A percentile compares a stretch with the other conserved stretches of the same genome.
phyloP scores from a whole-genome alignment of 2,888 invertebrate genomes.

The Gryllus longicercus region DNA sequence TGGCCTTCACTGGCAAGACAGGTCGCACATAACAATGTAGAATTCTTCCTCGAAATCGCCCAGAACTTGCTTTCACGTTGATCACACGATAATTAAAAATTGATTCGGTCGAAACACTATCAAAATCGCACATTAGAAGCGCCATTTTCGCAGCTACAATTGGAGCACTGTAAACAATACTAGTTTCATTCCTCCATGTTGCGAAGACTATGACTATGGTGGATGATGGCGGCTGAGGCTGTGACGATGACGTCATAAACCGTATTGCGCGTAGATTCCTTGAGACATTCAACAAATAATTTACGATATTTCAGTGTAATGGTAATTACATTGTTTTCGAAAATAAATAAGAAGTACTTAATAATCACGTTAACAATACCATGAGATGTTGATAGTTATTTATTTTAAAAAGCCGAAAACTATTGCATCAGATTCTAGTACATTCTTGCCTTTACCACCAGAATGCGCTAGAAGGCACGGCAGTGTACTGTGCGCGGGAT shows the following conservation, averaged over 20 bases:
- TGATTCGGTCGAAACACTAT: not conserved
- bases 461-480: not conserved
- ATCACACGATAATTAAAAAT: not conserved
- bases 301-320: too few species aligned
- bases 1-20: not conserved
- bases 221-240: not conserved
- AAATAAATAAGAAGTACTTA: too few species aligned
- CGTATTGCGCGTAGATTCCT: not conserved
- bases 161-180: not conserved
- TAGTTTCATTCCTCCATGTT: not conserved
- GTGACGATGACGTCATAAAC: not conserved
- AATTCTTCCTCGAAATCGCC: not conserved
- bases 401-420: not conserved
- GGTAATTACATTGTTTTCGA: too few species aligned
- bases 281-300: not conserved
- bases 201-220: not conserved
- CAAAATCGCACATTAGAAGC: not conserved
- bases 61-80: not conserved
- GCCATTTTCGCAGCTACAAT: not conserved
- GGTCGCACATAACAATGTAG: conserved; percentile 17
- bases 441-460: not conserved
- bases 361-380: too few species aligned
- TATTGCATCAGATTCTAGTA: not conserved
- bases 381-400: not conserved
- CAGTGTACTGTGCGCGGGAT: too few species aligned